A percentile compares a stretch with the other conserved stretches of the same genome.
Evolutionary conservation across 2,888 invertebrate genomes (phyloP).

Genomic region (Sceliomorpha sp.): DNA sequence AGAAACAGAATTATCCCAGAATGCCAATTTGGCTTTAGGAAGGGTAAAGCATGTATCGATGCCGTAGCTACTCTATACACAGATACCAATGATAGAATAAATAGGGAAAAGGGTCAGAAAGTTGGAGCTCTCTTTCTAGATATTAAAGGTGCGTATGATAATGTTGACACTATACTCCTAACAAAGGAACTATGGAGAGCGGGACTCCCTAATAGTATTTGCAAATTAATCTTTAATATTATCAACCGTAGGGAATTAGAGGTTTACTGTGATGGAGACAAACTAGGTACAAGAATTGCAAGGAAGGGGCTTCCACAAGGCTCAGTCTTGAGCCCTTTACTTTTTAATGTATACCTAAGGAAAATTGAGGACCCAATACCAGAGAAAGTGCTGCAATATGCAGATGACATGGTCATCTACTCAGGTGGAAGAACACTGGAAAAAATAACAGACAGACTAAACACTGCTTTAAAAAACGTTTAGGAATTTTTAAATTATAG

Average conservation of each 20-base stretch:
- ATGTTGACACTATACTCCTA: conserved; percentile 4
- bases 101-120: background rate
- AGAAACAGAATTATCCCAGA: conserved; percentile 5
- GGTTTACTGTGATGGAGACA: conserved; percentile 3
- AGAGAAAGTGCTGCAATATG: background rate
- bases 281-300: background rate
- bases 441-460: background rate
- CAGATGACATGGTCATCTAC: background rate
- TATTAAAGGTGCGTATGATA: conserved; percentile 16
- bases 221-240: conserved; percentile 7
- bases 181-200: conserved; percentile 6
- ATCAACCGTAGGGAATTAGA: background rate
- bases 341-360: background rate
- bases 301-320: background rate
- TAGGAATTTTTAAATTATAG: background rate
- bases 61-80: background rate
- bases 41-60: conserved; percentile 17
- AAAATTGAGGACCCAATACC: background rate
- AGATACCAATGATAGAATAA: too few relatives aligned
- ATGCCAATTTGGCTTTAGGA: conserved; percentile 14
- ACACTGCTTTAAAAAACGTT: background rate
- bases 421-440: background rate
- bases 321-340: background rate
- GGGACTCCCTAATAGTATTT: background rate
- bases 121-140: conserved; percentile 6